phyloP scores from a whole-genome alignment of 1,140 invertebrate species.

The Heliconius eleuchia region DNA sequence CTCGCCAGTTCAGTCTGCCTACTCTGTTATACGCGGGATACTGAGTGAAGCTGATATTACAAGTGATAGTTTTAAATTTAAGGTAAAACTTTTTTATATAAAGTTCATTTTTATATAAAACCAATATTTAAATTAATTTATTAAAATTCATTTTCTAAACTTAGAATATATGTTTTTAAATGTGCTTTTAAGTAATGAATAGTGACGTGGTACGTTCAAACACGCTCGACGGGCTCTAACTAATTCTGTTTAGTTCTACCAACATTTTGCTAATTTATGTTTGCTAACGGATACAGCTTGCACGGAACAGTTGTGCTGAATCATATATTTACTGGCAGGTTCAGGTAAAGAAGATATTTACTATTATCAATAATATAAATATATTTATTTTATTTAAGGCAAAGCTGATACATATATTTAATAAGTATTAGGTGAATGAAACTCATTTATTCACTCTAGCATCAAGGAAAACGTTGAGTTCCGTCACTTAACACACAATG shows the following conservation, averaged over 20 bases:
- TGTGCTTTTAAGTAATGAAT: slow-evolving; percentile 12
- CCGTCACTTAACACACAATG: too few species aligned
- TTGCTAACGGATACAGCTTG: slow-evolving; percentile 5
- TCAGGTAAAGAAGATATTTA: not conserved
- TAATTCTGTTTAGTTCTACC: slow-evolving; percentile 9
- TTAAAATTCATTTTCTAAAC: not conserved
- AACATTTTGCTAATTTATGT: slow-evolving; percentile 7
- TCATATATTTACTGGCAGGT: not conserved
- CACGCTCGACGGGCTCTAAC: slow-evolving; percentile 1
- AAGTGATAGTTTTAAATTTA: too few species aligned
- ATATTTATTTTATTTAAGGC: not conserved
- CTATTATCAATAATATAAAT: not conserved
- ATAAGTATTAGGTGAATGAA: too few species aligned
- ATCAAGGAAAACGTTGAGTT: too few species aligned
- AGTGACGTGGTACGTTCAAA: slow-evolving; percentile 8
- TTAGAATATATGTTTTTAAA: slow-evolving; percentile 3
- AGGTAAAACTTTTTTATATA: too few species aligned
- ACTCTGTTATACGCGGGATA: too few species aligned
- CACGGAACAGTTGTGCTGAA: not conserved
- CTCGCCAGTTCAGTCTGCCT: too few species aligned
- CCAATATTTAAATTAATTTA: not conserved
- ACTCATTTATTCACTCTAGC: too few species aligned
- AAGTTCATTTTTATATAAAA: too few species aligned
- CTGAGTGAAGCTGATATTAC: too few species aligned
- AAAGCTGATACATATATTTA: too few species aligned